phyloP scores from a whole-genome alignment of 53 echinoderm and acorn worm genomes.

The Temnopleurus reevesii region DNA sequence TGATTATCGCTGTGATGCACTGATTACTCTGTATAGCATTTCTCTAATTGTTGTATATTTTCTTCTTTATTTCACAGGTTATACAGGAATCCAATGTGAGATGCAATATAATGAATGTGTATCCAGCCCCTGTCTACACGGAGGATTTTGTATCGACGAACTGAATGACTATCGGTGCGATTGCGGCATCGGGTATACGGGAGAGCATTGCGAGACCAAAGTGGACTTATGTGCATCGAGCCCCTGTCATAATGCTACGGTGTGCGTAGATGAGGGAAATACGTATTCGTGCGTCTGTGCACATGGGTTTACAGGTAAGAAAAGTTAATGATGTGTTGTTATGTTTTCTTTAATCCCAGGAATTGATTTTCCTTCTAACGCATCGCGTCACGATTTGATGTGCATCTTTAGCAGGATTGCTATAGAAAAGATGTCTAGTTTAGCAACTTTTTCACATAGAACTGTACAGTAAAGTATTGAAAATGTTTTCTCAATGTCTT shows the following conservation, averaged over 20 bases:
- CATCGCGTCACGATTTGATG: no score
- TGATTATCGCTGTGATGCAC: no score
- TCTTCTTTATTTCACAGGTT: slow-evolving; percentile 53
- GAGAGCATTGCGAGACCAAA: slow-evolving; percentile 85
- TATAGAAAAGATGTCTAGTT: no score
- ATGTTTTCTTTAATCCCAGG: no score
- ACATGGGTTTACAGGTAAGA: slow-evolving; percentile 78
- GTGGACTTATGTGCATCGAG: slow-evolving; percentile 81
- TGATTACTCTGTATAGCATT: no score
- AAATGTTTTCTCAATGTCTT: no score
- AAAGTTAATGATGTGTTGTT: no score
- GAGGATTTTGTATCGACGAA: slow-evolving; percentile 74
- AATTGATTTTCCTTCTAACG: no score
- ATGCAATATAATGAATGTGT: slow-evolving; percentile 84
- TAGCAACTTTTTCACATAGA: no score
- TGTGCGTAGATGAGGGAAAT: slow-evolving; percentile 75
- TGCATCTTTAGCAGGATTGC: no score
- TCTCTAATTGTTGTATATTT: no score
- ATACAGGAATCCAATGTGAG: slow-evolving; percentile 82
- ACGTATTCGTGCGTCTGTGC: slow-evolving; percentile 77
- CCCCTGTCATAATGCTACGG: slow-evolving; percentile 80
- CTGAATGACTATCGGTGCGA: slow-evolving; percentile 75
- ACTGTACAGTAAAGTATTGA: no score
- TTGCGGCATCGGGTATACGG: slow-evolving; percentile 84
- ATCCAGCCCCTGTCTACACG: slow-evolving; percentile 83